Base-by-base conservation (phyloP, 2,113 vertebrate species). In the Antigone vipio region DNA sequence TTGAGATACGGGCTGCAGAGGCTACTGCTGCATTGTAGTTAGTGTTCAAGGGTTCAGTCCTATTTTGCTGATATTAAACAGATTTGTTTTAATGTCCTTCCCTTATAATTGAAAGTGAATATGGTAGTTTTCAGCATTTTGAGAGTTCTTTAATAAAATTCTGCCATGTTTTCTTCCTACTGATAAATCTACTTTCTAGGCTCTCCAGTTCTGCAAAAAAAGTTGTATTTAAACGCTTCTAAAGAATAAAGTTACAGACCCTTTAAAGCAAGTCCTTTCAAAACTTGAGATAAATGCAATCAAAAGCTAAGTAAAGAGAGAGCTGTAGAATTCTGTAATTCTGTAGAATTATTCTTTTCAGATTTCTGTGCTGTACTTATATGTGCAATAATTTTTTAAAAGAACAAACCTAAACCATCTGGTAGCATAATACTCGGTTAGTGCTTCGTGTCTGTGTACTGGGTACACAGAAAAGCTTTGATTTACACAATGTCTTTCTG, bases 321-420 rank as follows among this genome's bases (percentile, higher is more conserved):
- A 20, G 6, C 44, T 44, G 44, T 44, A 44, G 13, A 44, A 44
- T 44, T 44, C 44, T 44, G 44, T 44, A 44, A 44, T 44, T 78
- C 59, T 81, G 18, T 47, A 55, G 64, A 72, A 47, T 81, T 83
- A 38, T 63, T 92, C 19, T 81, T 74, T 91, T 91, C 35, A 32
- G 40, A 53, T 87, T 91, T 91, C 69, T 81, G 9, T 89, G 40
- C 27, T 87, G 34, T 72, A 85, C 35, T 92, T 89, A 78, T 7
- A 87, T 59, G 35, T 78, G 23, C 34, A 87, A 11, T 40, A 60
- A 20, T 50, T 79, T 91, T 90, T 94, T 45, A 32, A 91, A 66
- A 66, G 63, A 92, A 55, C 11, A 85, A 93, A 73, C 58, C 29
- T 89, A 82, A 93, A 89, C 85, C 85, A 96, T 93, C 93, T 96